A percentile compares a stretch with the other conserved stretches of the same genome.
Conservation (phyloP, 2,888 invertebrate species). For the Sarcophaga rosellei region DNA sequence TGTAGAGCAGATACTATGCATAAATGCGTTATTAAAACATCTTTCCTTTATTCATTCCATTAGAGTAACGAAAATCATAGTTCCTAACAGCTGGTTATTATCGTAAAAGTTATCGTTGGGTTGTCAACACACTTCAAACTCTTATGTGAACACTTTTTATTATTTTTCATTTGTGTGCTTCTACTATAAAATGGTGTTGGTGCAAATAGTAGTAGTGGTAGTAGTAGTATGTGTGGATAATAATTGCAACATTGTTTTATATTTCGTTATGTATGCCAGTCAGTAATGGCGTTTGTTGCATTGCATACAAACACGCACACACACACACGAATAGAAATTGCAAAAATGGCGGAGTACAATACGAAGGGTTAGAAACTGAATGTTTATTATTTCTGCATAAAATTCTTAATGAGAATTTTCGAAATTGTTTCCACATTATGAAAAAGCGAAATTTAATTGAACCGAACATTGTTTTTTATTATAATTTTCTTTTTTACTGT, state of each 20-base stretch:
- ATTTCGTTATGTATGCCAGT: conserved; percentile 15
- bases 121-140: too few relatives aligned
- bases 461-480: conserved; percentile 66
- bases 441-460: conserved; percentile 67
- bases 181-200: too few relatives aligned
- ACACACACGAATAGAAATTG: neutral
- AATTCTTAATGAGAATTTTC: conserved; percentile 67
- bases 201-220: too few relatives aligned
- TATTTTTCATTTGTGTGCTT: too few relatives aligned
- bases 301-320: conserved; percentile 24
- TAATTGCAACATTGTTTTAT: conserved; percentile 62
- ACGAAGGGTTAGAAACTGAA: conserved; percentile 29
- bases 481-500: conserved; percentile 22
- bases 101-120: neutral
- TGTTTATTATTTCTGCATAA: conserved; percentile 66
- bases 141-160: too few relatives aligned
- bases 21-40: too few relatives aligned
- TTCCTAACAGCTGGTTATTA: too few relatives aligned
- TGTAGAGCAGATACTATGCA: too few relatives aligned
- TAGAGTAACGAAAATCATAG: too few relatives aligned
- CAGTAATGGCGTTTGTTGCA: conserved; percentile 46
- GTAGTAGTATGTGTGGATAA: conserved; percentile 17
- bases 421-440: conserved; percentile 67
- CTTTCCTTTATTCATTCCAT: too few relatives aligned
- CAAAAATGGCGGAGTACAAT: neutral